Base-by-base conservation (phyloP, 2,113 vertebrate species). In the Microcebus lehilahytsara region DNA sequence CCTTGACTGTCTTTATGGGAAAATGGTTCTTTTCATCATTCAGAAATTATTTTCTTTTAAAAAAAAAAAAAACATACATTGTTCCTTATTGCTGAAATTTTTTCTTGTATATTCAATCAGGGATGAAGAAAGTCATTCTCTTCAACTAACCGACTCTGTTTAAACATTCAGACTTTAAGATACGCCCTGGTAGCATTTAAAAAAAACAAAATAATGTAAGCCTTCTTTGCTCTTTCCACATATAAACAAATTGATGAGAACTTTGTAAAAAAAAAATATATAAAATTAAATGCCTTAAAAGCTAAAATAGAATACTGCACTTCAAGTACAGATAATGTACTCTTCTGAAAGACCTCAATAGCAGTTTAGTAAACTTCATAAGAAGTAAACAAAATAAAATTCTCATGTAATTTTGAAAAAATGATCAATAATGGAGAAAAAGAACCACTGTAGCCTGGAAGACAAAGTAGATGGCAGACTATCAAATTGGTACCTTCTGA, bases 11-110 rank as follows among this genome's bases (percentile, higher is more conserved):
- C 83, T 97, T 85, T 60, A 40, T 10, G 23, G 53, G 69, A 97
- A 94, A 85, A 85, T 14, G 34, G 32, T 87, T 75, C 12, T 92
- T 96, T 97, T 89, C 40, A 75, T 89, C 87, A 92, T 95, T 87
- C n/a, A 42, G n/a, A 86, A 62, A 79, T 75, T 66, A 53, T 87
- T 96, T 74, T 58, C 22, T 42, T 42, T 42, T 90, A 67, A 49
- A 89, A 93, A 91, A 40, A 40, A 40, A 49, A 91, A 94, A 91
- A 60, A n/a, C n/a, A 80, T 17, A 12, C 62, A 77, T 74, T 96
- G 34, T 92, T 95, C 85, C 42, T 88, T 80, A 64, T 11, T 71
- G 11, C 49, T 93, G 25, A 85, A 58, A 42, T 46, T 95, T 96
- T 75, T 89, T 60, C 69, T 93, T 58, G 22, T 11, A 23, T 53